Conservation (phyloP, 2,888 invertebrate genomes). For the Busseola fusca region DNA sequence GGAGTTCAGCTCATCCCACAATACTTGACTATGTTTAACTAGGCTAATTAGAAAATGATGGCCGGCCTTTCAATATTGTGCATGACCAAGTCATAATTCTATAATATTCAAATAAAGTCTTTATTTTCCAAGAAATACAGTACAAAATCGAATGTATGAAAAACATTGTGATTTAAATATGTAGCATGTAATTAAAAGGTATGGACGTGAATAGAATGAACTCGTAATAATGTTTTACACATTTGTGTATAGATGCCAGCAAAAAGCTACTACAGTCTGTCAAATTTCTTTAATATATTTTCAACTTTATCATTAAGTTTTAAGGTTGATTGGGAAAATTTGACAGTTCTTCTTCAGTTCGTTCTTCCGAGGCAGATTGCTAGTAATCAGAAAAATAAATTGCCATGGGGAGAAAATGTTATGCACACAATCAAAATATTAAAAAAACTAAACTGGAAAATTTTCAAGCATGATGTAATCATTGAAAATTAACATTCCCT, state of each 20-base stretch:
- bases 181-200: neutral
- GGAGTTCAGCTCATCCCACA: no score
- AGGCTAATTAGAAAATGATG: conserved; percentile 10
- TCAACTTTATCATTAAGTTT: no score
- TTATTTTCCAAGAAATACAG: rapidly evolving
- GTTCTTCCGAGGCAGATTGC: no score
- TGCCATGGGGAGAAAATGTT: neutral
- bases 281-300: no score
- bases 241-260: neutral
- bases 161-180: neutral
- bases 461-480: neutral
- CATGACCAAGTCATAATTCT: neutral
- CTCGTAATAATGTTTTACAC: neutral
- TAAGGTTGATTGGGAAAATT: no score
- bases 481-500: conserved; percentile 12
- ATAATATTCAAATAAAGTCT: conserved; percentile 4
- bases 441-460: neutral
- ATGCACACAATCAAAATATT: neutral
- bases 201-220: neutral
- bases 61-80: neutral
- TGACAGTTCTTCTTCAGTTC: no score
- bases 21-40: neutral
- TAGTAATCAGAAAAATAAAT: neutral
- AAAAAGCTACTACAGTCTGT: no score
- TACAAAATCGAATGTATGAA: neutral